These are phyloP conservation scores for Platycheirus rosarum DNA, from an alignment of 2,888 invertebrate genomes.

Conservation along the genomic window DNA sequence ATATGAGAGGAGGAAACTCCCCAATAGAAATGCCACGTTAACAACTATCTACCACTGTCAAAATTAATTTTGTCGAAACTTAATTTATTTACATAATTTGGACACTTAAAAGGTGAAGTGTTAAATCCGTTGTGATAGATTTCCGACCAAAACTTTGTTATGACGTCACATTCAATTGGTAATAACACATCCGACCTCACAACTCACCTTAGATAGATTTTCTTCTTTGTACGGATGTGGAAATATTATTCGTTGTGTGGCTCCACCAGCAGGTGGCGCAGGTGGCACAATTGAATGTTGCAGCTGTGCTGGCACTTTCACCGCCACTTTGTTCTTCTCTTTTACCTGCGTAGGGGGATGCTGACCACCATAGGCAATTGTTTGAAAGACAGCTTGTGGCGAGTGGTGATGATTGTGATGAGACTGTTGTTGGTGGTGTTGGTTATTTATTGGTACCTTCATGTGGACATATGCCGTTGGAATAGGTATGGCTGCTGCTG, in stretches of 20 bases:
- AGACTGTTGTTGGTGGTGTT: slow-evolving; percentile 63
- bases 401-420: slow-evolving; percentile 53
- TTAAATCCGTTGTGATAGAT: too few relatives aligned
- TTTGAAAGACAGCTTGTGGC: slow-evolving; percentile 75
- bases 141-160: too few relatives aligned
- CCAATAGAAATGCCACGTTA: too few relatives aligned
- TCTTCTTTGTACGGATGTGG: slow-evolving; percentile 47
- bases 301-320: slow-evolving; percentile 60
- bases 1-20: too few relatives aligned
- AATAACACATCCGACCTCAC: too few relatives aligned
- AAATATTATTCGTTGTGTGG: slow-evolving; percentile 49
- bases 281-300: slow-evolving; percentile 75
- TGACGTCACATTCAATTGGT: too few relatives aligned
- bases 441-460: slow-evolving; percentile 74
- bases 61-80: too few relatives aligned
- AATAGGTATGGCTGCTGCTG: slow-evolving; percentile 76
- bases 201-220: slow-evolving; percentile 74
- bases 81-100: too few relatives aligned
- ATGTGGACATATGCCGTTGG: slow-evolving; percentile 80
- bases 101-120: too few relatives aligned
- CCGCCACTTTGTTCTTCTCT: slow-evolving; percentile 55
- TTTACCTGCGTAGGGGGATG: slow-evolving; percentile 75
- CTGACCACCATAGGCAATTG: slow-evolving; percentile 76
- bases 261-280: slow-evolving; percentile 61
- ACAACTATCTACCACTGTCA: too few relatives aligned